A percentile compares a stretch with the other conserved stretches of the same genome.
These are phyloP conservation scores for Anabas testudineus DNA, from an alignment of 2,797 vertebrate species.

Conservation along the genomic window DNA sequence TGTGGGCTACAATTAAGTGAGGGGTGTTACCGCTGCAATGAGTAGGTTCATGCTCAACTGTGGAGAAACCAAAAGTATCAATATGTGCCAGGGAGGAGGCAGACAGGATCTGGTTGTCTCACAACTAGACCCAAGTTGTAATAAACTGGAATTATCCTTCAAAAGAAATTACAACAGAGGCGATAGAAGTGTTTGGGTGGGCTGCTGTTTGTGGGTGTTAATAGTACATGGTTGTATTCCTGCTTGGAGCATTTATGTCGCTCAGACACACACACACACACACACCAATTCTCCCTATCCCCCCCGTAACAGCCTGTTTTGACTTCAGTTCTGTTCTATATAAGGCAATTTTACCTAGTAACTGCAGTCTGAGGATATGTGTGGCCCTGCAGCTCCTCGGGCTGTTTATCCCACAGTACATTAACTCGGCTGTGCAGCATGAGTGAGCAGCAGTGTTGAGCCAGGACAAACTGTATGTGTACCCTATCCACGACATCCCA, in stretches of 20 bases:
- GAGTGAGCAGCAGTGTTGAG: conserved; percentile 16
- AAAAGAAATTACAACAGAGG: conserved; percentile 30
- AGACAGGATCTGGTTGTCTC: background rate
- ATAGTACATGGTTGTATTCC: conserved; percentile 17
- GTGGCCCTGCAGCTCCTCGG: conserved; percentile 26
- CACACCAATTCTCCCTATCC: background rate
- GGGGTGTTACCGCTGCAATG: background rate
- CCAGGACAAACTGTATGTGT: background rate
- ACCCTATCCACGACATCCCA: background rate
- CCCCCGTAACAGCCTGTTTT: conserved; percentile 8
- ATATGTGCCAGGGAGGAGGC: background rate
- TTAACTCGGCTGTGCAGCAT: conserved; percentile 40
- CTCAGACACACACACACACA: conserved; percentile 1
- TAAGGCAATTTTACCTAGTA: conserved; percentile 42
- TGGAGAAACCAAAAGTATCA: background rate
- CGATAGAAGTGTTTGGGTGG: conserved; percentile 33
- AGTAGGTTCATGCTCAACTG: background rate
- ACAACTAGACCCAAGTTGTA: conserved; percentile 9
- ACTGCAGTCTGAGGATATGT: conserved; percentile 41
- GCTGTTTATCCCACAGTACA: conserved; percentile 42
- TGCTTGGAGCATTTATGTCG: background rate
- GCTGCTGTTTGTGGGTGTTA: conserved; percentile 29
- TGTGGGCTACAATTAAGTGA: background rate
- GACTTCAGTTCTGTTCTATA: conserved; percentile 40
- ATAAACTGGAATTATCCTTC: conserved; percentile 39